Conservation (phyloP, 2,888 invertebrate species). For the Nycteola revayana region DNA sequence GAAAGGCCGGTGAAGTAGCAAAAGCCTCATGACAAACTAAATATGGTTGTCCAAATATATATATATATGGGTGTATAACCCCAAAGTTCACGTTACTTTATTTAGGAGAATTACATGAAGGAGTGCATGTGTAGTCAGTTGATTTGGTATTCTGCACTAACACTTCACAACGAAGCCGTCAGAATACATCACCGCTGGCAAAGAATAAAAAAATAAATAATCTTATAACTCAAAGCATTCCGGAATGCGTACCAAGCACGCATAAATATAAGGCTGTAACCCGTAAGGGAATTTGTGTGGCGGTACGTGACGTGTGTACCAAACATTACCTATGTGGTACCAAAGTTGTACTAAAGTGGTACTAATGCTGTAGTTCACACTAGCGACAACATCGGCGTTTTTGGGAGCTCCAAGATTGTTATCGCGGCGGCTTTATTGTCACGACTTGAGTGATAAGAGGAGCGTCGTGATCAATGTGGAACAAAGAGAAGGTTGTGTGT, state of each 20-base stretch:
- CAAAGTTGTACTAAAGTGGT: background rate
- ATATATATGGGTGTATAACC: too few relatives aligned
- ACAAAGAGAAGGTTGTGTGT: constrained; percentile 5
- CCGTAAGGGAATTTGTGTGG: constrained; percentile 33
- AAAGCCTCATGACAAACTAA: too few relatives aligned
- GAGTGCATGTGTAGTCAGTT: too few relatives aligned
- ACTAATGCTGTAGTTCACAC: constrained; percentile 36
- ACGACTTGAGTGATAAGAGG: constrained; percentile 14
- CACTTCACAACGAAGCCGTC: background rate
- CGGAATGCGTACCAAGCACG: constrained; percentile 31
- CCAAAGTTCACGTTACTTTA: too few relatives aligned
- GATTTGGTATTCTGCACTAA: constrained; percentile 9
- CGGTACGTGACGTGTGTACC: constrained; percentile 28
- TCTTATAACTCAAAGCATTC: constrained; percentile 20
- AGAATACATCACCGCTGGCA: constrained; percentile 12
- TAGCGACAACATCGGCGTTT: constrained; percentile 34
- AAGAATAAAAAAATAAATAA: constrained; percentile 16
- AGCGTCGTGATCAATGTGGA: constrained; percentile 11
- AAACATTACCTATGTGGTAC: constrained; percentile 10
- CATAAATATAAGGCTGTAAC: constrained; percentile 30
- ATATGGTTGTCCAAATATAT: too few relatives aligned
- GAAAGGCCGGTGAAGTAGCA: too few relatives aligned
- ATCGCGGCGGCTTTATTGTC: too few relatives aligned
- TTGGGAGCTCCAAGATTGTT: constrained; percentile 33
- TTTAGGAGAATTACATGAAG: too few relatives aligned